Evolutionary conservation across 2,888 invertebrate genomes (phyloP).

Genomic region (Schizaphis graminum): DNA sequence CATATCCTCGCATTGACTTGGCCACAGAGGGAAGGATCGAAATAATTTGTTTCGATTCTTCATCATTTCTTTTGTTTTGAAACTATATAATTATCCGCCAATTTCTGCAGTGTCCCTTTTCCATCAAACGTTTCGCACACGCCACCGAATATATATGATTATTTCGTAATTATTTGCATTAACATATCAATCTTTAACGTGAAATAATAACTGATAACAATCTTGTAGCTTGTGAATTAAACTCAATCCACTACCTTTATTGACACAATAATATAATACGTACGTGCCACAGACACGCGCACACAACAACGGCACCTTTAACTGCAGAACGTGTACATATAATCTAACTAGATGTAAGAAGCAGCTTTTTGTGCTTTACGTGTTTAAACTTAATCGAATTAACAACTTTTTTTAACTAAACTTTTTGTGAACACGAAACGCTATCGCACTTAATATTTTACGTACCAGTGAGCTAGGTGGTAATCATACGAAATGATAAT

Average conservation of each 20-base stretch:
- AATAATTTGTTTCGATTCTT: neutral
- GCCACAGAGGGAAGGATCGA: neutral
- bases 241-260: neutral
- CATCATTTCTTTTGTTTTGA: neutral
- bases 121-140: neutral
- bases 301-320: neutral
- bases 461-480: neutral
- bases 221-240: neutral
- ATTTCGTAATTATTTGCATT: neutral
- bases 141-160: neutral
- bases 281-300: neutral
- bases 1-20: neutral
- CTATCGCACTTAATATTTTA: neutral
- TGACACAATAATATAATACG: neutral
- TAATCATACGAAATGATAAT: neutral
- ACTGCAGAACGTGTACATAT: neutral
- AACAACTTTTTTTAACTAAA: constrained; percentile 5
- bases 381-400: neutral
- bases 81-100: neutral
- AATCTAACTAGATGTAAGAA: neutral
- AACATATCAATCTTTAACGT: neutral
- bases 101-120: neutral
- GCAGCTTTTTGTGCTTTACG: neutral
- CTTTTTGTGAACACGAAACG: neutral
- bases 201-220: neutral